phyloP scores from a whole-genome alignment of 2,113 vertebrate genomes.

The Clupea harengus region DNA sequence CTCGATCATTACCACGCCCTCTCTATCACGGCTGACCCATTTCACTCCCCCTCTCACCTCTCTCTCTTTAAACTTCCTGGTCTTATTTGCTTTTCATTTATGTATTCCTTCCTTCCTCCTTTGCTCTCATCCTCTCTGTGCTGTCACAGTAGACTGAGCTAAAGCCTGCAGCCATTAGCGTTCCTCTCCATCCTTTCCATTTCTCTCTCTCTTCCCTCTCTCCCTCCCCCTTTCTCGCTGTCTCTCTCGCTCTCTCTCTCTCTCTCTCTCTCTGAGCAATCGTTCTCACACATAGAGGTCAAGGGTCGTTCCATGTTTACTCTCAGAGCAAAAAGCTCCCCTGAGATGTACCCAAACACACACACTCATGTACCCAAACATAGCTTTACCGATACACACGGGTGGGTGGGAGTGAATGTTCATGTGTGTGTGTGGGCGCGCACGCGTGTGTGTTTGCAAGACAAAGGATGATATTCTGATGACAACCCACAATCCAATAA shows the following conservation, averaged over 20 bases:
- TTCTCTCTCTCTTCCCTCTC: neutral
- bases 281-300: slow-evolving; percentile 26
- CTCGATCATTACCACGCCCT: no score
- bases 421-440: neutral
- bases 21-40: no score
- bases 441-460: neutral
- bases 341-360: slow-evolving; percentile 41
- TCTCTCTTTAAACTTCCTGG: neutral
- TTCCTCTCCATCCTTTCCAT: neutral
- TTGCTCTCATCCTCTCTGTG: neutral
- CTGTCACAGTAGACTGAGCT: neutral
- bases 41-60: neutral
- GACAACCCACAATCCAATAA: no score
- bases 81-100: neutral
- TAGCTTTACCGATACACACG: neutral
- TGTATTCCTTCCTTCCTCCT: neutral
- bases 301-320: slow-evolving; percentile 26
- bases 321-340: slow-evolving; percentile 20
- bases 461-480: no score
- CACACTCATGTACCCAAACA: neutral
- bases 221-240: neutral
- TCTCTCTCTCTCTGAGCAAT: neutral
- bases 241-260: neutral
- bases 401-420: neutral
- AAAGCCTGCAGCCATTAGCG: neutral